Conservation (phyloP, 2,888 invertebrate species). For the Pyrgus malvae region DNA sequence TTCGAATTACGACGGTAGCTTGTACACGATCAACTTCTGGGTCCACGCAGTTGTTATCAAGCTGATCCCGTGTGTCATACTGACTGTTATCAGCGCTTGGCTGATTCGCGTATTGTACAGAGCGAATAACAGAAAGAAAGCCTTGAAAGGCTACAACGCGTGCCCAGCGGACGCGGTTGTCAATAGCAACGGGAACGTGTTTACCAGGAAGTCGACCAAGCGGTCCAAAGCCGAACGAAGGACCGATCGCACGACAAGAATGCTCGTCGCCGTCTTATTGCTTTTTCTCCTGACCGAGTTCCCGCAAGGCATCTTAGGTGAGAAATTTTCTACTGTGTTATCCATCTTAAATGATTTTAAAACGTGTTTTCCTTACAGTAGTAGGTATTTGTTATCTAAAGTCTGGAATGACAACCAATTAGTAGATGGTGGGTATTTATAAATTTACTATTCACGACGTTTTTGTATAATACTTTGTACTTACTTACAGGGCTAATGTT, state of each 20-base stretch:
- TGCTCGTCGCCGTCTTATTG: constrained; percentile 92
- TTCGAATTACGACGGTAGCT: constrained; percentile 80
- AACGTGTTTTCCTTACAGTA: neutral
- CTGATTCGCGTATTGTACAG: constrained; percentile 87
- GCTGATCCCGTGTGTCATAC: constrained; percentile 88
- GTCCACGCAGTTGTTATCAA: constrained; percentile 91
- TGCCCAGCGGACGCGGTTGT: constrained; percentile 60
- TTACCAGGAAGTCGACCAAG: constrained; percentile 66
- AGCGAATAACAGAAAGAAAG: constrained; percentile 85
- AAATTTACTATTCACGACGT: too few relatives aligned
- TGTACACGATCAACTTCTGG: constrained; percentile 90
- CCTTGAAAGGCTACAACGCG: constrained; percentile 76
- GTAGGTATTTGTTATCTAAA: too few relatives aligned
- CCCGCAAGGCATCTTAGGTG: constrained; percentile 89
- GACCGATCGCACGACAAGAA: constrained; percentile 92
- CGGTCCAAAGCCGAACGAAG: constrained; percentile 67
- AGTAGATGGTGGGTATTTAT: too few relatives aligned
- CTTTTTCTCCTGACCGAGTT: constrained; percentile 95
- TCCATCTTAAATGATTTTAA: neutral
- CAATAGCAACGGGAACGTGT: constrained; percentile 64
- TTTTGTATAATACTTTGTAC: too few relatives aligned
- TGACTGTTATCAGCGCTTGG: constrained; percentile 88
- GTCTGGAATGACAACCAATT: too few relatives aligned
- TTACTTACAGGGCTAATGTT: too few relatives aligned
- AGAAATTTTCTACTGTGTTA: constrained; percentile 8